phyloP scores from a whole-genome alignment of 2,113 vertebrate species.

The Dipodomys ordii region DNA sequence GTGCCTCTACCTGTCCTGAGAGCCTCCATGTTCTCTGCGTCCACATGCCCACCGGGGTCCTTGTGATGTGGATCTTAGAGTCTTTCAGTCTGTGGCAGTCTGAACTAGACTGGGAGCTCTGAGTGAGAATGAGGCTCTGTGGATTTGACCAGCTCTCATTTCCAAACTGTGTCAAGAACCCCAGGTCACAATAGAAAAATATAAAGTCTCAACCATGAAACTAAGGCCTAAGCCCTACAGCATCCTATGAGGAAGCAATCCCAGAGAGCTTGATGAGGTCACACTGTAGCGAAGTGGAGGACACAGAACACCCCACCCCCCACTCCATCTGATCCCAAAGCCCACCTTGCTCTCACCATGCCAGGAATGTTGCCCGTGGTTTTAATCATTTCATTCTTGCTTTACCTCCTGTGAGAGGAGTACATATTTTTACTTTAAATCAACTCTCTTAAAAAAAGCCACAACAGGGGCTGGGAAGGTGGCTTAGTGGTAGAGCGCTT shows the following conservation, averaged over 20 bases:
- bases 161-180: constrained; percentile 10
- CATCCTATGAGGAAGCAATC: not conserved
- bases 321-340: constrained; percentile 3
- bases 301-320: not conserved
- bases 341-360: not conserved
- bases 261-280: not conserved
- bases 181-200: not conserved
- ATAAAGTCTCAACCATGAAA: constrained; percentile 22
- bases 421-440: constrained; percentile 31
- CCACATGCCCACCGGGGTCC: not conserved
- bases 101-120: not conserved
- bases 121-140: not conserved
- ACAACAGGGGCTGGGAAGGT: not conserved
- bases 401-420: not conserved
- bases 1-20: not conserved
- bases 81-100: not conserved
- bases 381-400: constrained; percentile 40
- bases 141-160: not conserved
- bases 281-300: constrained; percentile 18
- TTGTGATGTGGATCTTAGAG: not conserved
- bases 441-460: not conserved
- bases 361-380: not conserved
- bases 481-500: no score
- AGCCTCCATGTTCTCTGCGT: not conserved
- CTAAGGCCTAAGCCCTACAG: not conserved